A percentile compares a stretch with the other conserved stretches of the same genome.
Conservation (phyloP, 2,888 invertebrate genomes). For the Bugulina stolonifera region DNA sequence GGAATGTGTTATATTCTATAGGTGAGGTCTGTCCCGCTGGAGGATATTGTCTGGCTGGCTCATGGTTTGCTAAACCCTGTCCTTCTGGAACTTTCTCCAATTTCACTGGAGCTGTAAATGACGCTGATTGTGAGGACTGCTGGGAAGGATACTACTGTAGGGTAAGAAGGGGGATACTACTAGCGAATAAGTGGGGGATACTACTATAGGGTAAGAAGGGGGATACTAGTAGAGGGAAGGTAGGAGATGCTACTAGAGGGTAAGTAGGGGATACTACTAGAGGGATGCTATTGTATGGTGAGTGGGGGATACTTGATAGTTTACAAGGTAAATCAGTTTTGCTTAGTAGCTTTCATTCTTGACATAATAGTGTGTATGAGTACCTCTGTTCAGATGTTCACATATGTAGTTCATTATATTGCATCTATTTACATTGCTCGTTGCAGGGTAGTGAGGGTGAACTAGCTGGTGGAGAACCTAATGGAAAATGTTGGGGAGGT, state of each 20-base stretch:
- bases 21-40: conserved; percentile 41
- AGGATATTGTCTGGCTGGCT: conserved; percentile 45
- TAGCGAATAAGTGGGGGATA: conserved; percentile 42
- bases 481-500: conserved; percentile 37
- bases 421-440: no score
- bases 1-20: neutral
- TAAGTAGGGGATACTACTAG: no score
- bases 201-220: conserved; percentile 37
- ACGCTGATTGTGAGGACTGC: conserved; percentile 43
- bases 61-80: conserved; percentile 41
- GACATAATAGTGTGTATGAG: no score
- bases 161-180: no score
- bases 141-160: conserved; percentile 43
- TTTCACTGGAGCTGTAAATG: conserved; percentile 44
- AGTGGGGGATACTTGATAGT: no score
- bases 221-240: no score
- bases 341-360: no score
- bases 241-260: conserved; percentile 40
- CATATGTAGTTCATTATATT: no score
- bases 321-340: no score
- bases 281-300: no score
- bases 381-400: no score
- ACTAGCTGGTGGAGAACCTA: conserved; percentile 38
- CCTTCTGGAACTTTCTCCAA: conserved; percentile 50
- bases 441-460: conserved; percentile 19